phyloP scores from a whole-genome alignment of 1,140 invertebrate genomes.

The Lordiphosa stackelbergi region DNA sequence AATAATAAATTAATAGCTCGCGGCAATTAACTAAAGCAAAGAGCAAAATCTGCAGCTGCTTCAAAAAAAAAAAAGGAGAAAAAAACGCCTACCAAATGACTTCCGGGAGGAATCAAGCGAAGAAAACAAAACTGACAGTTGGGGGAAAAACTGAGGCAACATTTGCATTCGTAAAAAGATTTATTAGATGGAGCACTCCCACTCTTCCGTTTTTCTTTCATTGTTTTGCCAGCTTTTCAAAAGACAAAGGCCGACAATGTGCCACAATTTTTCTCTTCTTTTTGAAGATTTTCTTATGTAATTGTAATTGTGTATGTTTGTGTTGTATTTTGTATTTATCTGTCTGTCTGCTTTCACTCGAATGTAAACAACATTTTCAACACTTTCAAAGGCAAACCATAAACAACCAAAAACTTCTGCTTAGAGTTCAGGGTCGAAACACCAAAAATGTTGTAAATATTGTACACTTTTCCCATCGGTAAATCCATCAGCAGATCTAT shows the following conservation, averaged over 20 bases:
- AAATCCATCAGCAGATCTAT: conserved; percentile 63
- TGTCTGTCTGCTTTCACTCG: conserved; percentile 51
- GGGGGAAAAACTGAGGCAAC: conserved; percentile 49
- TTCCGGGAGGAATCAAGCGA: conserved; percentile 56
- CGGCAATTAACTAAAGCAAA: conserved; percentile 43
- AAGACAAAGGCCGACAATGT: conserved; percentile 58
- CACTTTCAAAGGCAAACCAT: conserved; percentile 44
- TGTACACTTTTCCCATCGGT: conserved; percentile 12
- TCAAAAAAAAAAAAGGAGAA: neutral
- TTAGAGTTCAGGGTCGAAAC: conserved; percentile 59
- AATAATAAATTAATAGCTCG: conserved; percentile 62
- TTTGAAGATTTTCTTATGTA: conserved; percentile 52
- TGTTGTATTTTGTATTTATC: conserved; percentile 13
- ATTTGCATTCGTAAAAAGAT: conserved; percentile 70
- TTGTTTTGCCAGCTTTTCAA: conserved; percentile 59
- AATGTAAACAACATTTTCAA: conserved; percentile 70
- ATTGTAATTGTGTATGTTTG: conserved; percentile 10
- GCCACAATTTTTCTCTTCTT: conserved; percentile 31
- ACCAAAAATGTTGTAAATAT: conserved; percentile 49
- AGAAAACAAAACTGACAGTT: conserved; percentile 37
- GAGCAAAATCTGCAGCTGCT: conserved; percentile 49
- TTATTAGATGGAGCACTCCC: conserved; percentile 46
- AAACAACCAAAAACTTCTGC: conserved; percentile 34
- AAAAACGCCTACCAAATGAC: conserved; percentile 53
- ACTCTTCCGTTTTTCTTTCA: conserved; percentile 12